A percentile compares a stretch with the other conserved stretches of the same genome.
Evolutionary conservation across 2,113 vertebrate species (phyloP).

Genomic region (Lagopus leucura): DNA sequence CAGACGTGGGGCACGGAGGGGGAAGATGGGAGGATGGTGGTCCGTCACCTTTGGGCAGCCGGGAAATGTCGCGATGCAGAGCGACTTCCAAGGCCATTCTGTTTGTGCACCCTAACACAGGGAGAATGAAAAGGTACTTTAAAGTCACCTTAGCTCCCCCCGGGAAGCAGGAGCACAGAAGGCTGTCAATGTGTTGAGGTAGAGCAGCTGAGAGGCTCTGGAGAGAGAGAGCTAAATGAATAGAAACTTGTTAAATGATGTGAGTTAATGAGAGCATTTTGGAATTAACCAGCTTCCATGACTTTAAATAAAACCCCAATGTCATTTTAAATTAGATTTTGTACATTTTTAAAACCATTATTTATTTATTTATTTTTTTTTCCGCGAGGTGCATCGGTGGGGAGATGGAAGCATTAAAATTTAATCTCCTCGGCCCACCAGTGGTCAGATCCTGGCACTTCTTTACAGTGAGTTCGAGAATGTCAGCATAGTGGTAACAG

Average conservation of each 20-base stretch:
- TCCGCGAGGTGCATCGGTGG: neutral
- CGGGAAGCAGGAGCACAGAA: constrained; percentile 68
- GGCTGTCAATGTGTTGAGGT: constrained; percentile 70
- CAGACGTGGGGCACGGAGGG: fast-evolving
- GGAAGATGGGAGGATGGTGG: fast-evolving
- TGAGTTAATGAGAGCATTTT: constrained; percentile 75
- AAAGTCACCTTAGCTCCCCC: constrained; percentile 66
- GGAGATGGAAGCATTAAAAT: neutral
- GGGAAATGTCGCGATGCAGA: fast-evolving
- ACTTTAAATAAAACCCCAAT: constrained; percentile 75
- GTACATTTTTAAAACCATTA: constrained; percentile 56
- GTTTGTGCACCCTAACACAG: neutral
- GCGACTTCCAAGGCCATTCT: neutral
- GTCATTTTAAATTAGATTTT: constrained; percentile 74
- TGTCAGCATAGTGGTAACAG: neutral
- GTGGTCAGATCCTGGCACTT: neutral
- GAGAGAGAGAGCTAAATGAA: constrained; percentile 73
- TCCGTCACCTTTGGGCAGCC: neutral
- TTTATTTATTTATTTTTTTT: constrained; percentile 37
- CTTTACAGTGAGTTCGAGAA: fast-evolving
- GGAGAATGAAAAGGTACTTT: constrained; percentile 47
- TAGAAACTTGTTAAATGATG: constrained; percentile 75
- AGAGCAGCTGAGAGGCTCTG: constrained; percentile 69
- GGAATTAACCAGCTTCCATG: constrained; percentile 74
- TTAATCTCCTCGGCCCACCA: constrained; percentile 24